Percentiles rank a stretch among this genome's conserved stretches.
These are phyloP conservation scores for Listrodromus nycthemerus DNA, from an alignment of 2,888 invertebrate genomes.

Conservation along the genomic window DNA sequence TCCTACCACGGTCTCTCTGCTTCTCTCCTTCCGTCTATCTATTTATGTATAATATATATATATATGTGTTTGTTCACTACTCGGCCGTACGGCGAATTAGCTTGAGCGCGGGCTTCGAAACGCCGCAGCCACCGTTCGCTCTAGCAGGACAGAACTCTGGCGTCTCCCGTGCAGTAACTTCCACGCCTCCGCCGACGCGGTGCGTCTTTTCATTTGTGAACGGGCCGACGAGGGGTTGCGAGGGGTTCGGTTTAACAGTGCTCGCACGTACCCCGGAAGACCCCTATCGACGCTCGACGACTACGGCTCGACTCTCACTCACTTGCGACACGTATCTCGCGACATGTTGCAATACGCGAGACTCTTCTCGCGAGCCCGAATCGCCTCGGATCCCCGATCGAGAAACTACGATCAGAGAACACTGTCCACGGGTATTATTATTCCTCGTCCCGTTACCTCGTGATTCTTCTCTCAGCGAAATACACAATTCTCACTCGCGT, in stretches of 20 bases:
- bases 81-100: conserved; percentile 41
- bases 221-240: conserved; percentile 39
- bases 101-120: conserved; percentile 22
- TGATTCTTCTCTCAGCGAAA: conserved; percentile 35
- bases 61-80: conserved; percentile 30
- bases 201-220: conserved; percentile 57
- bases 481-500: conserved; percentile 65
- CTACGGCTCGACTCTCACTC: conserved; percentile 43
- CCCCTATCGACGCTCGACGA: conserved; percentile 43
- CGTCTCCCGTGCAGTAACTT: conserved; percentile 58
- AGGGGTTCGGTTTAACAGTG: conserved; percentile 17
- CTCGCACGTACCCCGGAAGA: conserved; percentile 31
- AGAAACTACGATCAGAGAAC: conserved; percentile 12
- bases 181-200: conserved; percentile 44
- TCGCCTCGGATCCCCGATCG: conserved; percentile 2
- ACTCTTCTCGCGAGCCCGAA: conserved; percentile 1
- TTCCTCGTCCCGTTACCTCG: conserved; percentile 26
- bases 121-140: conserved; percentile 26
- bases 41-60: neutral
- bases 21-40: conserved; percentile 27
- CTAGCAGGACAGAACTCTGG: conserved; percentile 30
- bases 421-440: conserved; percentile 31
- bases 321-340: conserved; percentile 47
- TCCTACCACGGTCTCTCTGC: conserved; percentile 68
- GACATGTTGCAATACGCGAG: conserved; percentile 49